Percentiles rank a stretch among this genome's conserved stretches.
Evolutionary conservation across 2,113 vertebrate genomes (phyloP).

Genomic region (Anser brachyrhynchus): DNA sequence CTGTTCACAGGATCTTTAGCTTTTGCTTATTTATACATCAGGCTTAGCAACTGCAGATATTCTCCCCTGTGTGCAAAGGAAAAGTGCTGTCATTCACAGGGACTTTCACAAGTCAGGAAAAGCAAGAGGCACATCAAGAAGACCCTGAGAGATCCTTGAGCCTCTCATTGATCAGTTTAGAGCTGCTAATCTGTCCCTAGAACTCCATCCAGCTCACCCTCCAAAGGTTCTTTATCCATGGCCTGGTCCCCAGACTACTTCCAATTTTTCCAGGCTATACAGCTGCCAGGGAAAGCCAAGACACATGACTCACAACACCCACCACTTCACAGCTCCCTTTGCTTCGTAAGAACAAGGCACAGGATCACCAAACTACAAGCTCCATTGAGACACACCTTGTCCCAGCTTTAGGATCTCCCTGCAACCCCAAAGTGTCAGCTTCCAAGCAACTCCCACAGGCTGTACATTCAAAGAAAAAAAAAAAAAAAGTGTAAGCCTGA

Average conservation of each 20-base stretch:
- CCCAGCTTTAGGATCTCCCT: neutral
- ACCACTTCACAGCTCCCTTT: neutral
- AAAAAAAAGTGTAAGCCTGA: neutral
- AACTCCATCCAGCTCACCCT: neutral
- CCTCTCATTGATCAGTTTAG: neutral
- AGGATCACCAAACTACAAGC: neutral
- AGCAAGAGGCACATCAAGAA: neutral
- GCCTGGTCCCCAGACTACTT: neutral
- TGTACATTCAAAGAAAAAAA: neutral
- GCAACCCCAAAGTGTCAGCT: neutral
- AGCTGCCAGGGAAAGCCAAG: neutral
- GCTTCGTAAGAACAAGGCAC: neutral
- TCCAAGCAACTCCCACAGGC: neutral
- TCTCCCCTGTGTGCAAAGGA: neutral
- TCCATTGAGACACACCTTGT: neutral
- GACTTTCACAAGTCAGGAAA: neutral
- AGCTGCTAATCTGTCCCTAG: neutral
- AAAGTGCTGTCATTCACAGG: neutral
- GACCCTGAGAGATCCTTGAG: neutral
- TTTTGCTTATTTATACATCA: too few species aligned
- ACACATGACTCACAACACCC: neutral
- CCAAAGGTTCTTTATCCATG: fast-evolving
- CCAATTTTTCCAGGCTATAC: neutral
- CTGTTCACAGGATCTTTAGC: neutral
- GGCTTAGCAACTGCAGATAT: neutral